Conservation (phyloP, 2,888 invertebrate genomes). For the Mellilla xanthometata region DNA sequence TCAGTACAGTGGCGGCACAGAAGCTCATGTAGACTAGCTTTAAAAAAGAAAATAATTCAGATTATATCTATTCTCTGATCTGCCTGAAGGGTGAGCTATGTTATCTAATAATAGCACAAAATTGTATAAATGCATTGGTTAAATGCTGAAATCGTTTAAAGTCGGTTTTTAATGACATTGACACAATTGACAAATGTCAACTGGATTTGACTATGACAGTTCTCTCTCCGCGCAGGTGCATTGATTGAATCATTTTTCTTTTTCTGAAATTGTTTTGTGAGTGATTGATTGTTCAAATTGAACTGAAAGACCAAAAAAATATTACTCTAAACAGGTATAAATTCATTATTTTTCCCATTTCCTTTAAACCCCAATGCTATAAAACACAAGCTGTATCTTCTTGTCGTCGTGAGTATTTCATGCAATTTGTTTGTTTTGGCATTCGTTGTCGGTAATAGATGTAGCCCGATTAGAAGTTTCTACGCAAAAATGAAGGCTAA, state of each 20-base stretch:
- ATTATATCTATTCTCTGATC: too few species aligned
- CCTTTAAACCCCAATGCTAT: constrained; percentile 5
- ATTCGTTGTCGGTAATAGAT: constrained; percentile 20
- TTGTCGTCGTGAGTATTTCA: constrained; percentile 25
- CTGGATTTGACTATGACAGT: constrained; percentile 14
- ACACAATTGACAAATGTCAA: not conserved
- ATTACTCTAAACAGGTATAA: constrained; percentile 23
- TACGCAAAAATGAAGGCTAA: constrained; percentile 2
- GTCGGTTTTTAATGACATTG: too few species aligned
- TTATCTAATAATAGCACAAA: too few species aligned
- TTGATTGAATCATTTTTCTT: constrained; percentile 26
- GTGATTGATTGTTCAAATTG: constrained; percentile 25
- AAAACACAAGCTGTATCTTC: constrained; percentile 20
- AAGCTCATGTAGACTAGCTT: too few species aligned
- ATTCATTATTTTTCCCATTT: constrained; percentile 12
- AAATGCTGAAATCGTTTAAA: too few species aligned
- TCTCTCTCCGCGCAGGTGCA: constrained; percentile 22
- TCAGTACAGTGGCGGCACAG: too few species aligned
- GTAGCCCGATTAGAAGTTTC: constrained; percentile 5
- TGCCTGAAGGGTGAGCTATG: too few species aligned
- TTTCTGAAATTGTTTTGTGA: constrained; percentile 28
- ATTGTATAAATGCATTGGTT: too few species aligned
- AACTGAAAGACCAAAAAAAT: constrained; percentile 25
- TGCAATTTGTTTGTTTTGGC: constrained; percentile 30
- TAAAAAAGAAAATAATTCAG: too few species aligned